Base-by-base conservation (phyloP, 2,797 vertebrate genomes). In the Rhinatrema bivittatum region DNA sequence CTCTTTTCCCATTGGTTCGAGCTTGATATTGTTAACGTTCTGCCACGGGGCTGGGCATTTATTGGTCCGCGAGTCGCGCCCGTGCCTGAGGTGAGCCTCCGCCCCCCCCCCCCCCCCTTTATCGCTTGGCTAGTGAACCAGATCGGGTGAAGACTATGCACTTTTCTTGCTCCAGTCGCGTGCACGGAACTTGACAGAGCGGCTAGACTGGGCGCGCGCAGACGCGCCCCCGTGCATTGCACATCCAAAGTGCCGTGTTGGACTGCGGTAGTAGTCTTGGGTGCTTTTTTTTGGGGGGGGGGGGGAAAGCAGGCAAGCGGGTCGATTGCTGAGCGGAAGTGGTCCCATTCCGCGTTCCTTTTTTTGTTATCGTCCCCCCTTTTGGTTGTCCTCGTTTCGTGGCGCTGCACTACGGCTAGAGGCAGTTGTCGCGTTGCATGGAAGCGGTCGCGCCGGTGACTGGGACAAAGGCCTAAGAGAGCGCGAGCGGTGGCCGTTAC, bases 261-360 rank as follows among this genome's bases (percentile, higher is more conserved):
- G n/a, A 22, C 46, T n/a, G 37, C 15, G 26, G 46, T 13, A 16
- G 28, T 24, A 16, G 28, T 24, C 14, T 23, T 2, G 37, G 21
- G 46, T 64, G 53, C 60, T n/a, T n/a, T n/a, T n/a, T n/a, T n/a
- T n/a, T 42, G 35, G 21, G 47, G 41, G 24, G 7, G 21, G 17
- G 10, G 7, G 13, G 8, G 3, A 22, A 1, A 13, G 21, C 7
- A 5, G 6, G 3, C 1, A 10, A 30, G n/a, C 5, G 5, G 15
- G 13, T 40, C 23, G 20, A 7, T 9, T n/a, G n/a, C n/a, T n/a
- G n/a, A n/a, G n/a, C n/a, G n/a, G n/a, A n/a, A n/a, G n/a, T n/a
- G n/a, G n/a, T n/a, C n/a, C n/a, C n/a, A n/a, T n/a, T n/a, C n/a
- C n/a, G n/a, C n/a, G n/a, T n/a, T n/a, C n/a, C n/a, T n/a, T n/a